Percentiles rank a stretch among this genome's conserved stretches.
Conservation (phyloP, 2,113 vertebrate species). For the Pavo muticus region DNA sequence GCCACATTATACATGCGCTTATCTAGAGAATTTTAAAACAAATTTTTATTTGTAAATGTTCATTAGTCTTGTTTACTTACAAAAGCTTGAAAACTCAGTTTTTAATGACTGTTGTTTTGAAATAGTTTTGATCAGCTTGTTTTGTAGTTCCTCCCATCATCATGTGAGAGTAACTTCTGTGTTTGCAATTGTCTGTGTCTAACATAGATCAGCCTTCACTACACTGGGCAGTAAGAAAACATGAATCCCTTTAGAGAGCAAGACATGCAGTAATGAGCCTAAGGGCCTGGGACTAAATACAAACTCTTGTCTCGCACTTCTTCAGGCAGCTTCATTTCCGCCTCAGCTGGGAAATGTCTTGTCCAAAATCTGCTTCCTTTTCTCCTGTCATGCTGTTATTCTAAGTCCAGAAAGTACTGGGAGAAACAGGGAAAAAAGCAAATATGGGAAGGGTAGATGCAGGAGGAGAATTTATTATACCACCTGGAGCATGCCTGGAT, state of each 20-base stretch:
- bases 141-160: background rate
- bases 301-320: background rate
- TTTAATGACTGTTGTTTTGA: background rate
- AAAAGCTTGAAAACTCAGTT: background rate
- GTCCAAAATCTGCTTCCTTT: background rate
- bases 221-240: fast-evolving
- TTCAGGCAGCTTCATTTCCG: background rate
- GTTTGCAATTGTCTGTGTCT: background rate
- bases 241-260: background rate
- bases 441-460: background rate
- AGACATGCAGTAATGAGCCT: background rate
- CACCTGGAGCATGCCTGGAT: background rate
- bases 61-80: background rate
- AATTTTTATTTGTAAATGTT: conserved; percentile 10
- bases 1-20: conserved; percentile 1
- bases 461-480: background rate
- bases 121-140: background rate
- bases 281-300: fast-evolving
- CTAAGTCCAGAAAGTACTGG: background rate
- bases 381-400: background rate
- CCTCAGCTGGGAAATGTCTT: background rate
- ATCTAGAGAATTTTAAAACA: background rate
- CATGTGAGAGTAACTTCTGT: background rate
- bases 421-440: background rate
- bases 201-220: background rate